phyloP scores from a whole-genome alignment of 2,888 invertebrate species.

The Xanthia togata region DNA sequence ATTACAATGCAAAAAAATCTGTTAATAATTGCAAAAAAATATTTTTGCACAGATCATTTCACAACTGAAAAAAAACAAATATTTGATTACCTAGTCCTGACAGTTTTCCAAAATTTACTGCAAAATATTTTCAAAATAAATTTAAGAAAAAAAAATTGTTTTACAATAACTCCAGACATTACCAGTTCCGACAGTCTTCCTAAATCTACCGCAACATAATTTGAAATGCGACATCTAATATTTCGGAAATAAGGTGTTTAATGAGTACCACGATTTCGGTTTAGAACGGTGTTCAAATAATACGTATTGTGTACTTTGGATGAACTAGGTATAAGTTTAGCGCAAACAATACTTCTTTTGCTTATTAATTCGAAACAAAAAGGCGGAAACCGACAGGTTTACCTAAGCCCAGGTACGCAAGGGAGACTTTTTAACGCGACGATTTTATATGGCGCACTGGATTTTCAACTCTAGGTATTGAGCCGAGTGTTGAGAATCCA shows the following conservation, averaged over 20 bases:
- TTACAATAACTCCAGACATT: constrained; percentile 15
- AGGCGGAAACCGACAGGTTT: constrained; percentile 4
- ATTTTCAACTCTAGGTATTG: too few relatives aligned
- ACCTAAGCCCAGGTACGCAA: not conserved
- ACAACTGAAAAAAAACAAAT: not conserved
- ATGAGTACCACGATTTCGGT: not conserved
- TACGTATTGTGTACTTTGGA: not conserved
- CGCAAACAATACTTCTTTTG: not conserved
- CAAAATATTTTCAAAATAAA: not conserved
- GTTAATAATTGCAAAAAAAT: not conserved
- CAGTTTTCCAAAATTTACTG: not conserved
- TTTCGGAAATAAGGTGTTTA: not conserved
- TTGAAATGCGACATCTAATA: not conserved
- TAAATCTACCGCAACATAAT: constrained; percentile 26
- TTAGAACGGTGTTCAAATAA: not conserved
- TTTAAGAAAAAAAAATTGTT: not conserved
- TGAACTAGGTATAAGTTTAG: not conserved
- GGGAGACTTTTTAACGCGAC: not conserved
- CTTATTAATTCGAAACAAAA: not conserved
- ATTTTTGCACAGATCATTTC: not conserved
- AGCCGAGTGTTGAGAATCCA: not conserved
- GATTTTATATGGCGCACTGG: too few relatives aligned
- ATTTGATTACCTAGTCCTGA: not conserved
- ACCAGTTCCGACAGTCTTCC: constrained; percentile 7
- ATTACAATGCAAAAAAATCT: not conserved